A percentile compares a stretch with the other conserved stretches of the same genome.
Evolutionary conservation across 1,140 invertebrate genomes (phyloP).

Genomic region (Cherax destructor): DNA sequence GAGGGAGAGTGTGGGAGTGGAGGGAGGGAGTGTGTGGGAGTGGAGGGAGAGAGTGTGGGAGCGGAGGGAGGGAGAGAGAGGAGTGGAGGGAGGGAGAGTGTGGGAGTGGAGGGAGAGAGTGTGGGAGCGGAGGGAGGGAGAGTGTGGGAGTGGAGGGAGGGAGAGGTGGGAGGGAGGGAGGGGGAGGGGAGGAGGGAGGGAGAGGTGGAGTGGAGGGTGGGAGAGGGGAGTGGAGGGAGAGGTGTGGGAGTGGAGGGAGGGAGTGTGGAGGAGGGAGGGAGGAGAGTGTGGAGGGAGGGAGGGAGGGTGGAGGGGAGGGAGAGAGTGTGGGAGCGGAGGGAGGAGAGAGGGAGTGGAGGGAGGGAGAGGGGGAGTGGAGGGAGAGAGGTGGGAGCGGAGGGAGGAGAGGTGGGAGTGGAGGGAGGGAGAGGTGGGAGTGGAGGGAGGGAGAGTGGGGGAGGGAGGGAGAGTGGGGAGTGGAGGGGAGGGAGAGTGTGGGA

Average conservation of each 20-base stretch:
- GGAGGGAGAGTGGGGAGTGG: neutral
- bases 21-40: no score
- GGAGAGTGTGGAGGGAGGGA: neutral
- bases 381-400: no score
- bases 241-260: no score
- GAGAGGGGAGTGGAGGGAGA: neutral
- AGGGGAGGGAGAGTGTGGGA: neutral
- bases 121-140: neutral
- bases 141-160: neutral
- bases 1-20: neutral
- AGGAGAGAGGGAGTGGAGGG: neutral
- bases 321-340: no score
- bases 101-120: neutral
- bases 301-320: neutral
- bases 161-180: neutral
- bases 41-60: slow-evolving; percentile 8
- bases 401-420: neutral
- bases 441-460: neutral
- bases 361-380: neutral
- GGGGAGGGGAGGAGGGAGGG: neutral
- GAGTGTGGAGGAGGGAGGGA: slow-evolving; percentile 1
- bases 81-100: neutral
- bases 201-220: neutral
- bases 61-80: neutral
- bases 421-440: neutral